phyloP scores from a whole-genome alignment of 2,888 invertebrate species.

The Polyommatus icarus region DNA sequence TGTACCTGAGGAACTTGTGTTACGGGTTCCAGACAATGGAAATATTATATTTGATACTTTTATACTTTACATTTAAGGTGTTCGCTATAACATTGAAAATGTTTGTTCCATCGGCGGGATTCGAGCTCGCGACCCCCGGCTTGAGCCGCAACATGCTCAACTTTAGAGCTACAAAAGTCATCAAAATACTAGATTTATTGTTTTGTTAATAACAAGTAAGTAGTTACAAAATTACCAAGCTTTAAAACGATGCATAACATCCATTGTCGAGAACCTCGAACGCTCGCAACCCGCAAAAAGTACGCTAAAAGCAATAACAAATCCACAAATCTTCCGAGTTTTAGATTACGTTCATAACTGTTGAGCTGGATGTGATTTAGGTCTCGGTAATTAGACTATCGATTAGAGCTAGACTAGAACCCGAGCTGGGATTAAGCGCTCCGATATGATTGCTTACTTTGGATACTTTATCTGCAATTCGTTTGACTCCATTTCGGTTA shows the following conservation, averaged over 20 bases:
- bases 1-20: too few relatives aligned
- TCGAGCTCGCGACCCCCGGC: too few relatives aligned
- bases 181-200: too few relatives aligned
- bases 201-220: too few relatives aligned
- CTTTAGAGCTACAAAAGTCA: too few relatives aligned
- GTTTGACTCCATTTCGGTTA: conserved; percentile 24
- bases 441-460: conserved; percentile 30
- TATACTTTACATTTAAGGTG: too few relatives aligned
- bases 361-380: conserved; percentile 32
- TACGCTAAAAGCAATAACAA: neutral
- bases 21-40: too few relatives aligned
- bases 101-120: too few relatives aligned
- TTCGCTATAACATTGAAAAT: too few relatives aligned
- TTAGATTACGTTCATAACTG: conserved; percentile 16
- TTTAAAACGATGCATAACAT: too few relatives aligned
- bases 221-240: neutral
- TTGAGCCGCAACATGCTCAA: too few relatives aligned
- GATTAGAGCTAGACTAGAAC: conserved; percentile 36
- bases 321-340: conserved; percentile 24
- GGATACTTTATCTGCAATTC: conserved; percentile 17
- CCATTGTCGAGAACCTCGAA: neutral
- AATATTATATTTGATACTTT: too few relatives aligned
- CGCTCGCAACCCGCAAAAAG: neutral
- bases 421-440: conserved; percentile 5
- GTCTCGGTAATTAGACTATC: conserved; percentile 40